A percentile compares a stretch with the other conserved stretches of the same genome.
Conservation (phyloP, 1,140 invertebrate genomes). For the Cheumatopsyche charites region DNA sequence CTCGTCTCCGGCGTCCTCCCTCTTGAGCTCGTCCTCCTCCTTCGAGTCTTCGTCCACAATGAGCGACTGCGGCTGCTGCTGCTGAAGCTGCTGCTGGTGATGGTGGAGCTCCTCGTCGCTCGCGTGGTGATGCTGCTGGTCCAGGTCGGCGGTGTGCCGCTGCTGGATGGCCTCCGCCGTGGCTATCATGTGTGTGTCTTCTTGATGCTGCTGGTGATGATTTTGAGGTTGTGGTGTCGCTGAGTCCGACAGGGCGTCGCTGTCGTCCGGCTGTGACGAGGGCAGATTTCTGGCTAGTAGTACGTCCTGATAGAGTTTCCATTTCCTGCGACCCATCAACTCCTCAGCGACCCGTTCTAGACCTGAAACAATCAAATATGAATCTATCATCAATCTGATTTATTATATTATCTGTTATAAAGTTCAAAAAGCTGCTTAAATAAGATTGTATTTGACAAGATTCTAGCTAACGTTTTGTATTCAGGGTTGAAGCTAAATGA, state of each 20-base stretch:
- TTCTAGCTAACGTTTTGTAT: too few species aligned
- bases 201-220: background rate
- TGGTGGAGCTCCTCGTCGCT: conserved; percentile 29
- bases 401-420: background rate
- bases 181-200: conserved; percentile 43
- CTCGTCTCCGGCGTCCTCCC: conserved; percentile 52
- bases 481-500: too few species aligned
- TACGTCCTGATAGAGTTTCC: conserved; percentile 87
- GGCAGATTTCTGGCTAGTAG: conserved; percentile 68
- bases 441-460: too few species aligned
- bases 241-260: conserved; percentile 39
- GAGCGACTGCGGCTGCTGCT: conserved; percentile 47
- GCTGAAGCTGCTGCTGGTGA: conserved; percentile 33
- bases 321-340: conserved; percentile 93
- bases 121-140: conserved; percentile 42
- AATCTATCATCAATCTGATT: background rate
- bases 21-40: conserved; percentile 55
- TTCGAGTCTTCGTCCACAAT: conserved; percentile 52
- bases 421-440: too few species aligned
- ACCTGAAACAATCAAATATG: conserved; percentile 69
- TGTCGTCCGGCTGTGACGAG: conserved; percentile 55
- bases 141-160: conserved; percentile 47
- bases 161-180: conserved; percentile 45
- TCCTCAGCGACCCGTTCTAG: conserved; percentile 95
- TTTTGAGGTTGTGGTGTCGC: conserved; percentile 43